phyloP scores from a whole-genome alignment of 1,140 invertebrate species.

The Coboldia fuscipes region DNA sequence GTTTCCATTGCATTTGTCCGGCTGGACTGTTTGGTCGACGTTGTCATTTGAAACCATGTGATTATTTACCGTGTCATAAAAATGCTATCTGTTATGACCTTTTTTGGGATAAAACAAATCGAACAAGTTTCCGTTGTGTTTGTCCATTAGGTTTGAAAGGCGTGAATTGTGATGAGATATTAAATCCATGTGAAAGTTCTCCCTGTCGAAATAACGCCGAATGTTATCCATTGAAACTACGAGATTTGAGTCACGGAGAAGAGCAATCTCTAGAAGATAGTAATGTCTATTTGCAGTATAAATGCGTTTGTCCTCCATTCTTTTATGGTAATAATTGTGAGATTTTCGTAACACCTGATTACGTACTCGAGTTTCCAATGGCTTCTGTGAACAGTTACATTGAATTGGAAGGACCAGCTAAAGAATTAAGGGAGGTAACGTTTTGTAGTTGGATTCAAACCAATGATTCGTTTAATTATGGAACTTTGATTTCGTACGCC shows the following conservation, averaged over 20 bases:
- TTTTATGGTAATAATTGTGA: constrained; percentile 23
- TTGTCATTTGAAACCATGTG: constrained; percentile 31
- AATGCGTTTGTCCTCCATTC: constrained; percentile 18
- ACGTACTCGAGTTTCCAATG: constrained; percentile 27
- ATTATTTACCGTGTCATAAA: constrained; percentile 26
- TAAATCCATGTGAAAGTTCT: constrained; percentile 29
- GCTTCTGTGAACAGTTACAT: constrained; percentile 30
- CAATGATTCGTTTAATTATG: constrained; percentile 38
- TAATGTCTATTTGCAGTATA: constrained; percentile 15
- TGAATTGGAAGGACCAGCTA: constrained; percentile 20
- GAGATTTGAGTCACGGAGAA: background rate
- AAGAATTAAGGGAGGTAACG: constrained; percentile 23
- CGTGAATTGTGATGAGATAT: constrained; percentile 18
- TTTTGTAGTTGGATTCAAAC: constrained; percentile 45
- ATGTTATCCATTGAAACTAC: constrained; percentile 21
- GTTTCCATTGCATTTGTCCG: constrained; percentile 34
- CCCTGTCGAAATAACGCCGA: constrained; percentile 28
- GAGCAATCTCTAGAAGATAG: constrained; percentile 2
- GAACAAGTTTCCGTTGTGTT: constrained; percentile 23
- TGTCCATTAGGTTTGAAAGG: constrained; percentile 29
- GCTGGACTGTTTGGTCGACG: constrained; percentile 28
- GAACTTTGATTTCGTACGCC: constrained; percentile 49
- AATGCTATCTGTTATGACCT: constrained; percentile 29
- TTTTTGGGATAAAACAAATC: constrained; percentile 13
- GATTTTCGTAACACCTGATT: constrained; percentile 23